Conservation (phyloP, 2,113 vertebrate species). For the Notarius lentiginosus region DNA sequence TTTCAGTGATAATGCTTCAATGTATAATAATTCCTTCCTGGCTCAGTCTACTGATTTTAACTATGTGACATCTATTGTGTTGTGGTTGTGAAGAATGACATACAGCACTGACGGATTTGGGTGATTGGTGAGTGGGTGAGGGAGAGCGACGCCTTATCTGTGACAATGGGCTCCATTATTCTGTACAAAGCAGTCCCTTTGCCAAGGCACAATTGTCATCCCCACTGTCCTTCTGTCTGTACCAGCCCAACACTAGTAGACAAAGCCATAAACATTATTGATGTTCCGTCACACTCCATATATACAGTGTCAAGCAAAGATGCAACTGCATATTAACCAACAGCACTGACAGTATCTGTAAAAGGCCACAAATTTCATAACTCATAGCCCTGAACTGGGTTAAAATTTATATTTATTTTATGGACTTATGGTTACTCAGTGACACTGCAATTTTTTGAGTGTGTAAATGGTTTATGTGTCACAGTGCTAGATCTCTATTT, state of each 20-base stretch:
- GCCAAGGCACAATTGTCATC: constrained; percentile 34
- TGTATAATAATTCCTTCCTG: constrained; percentile 7
- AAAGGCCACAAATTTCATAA: neutral
- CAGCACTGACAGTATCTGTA: neutral
- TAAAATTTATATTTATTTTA: neutral
- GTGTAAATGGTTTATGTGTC: neutral
- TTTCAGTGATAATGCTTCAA: neutral
- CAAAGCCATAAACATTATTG: constrained; percentile 42
- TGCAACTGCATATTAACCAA: constrained; percentile 40
- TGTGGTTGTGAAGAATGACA: constrained; percentile 38
- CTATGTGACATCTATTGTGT: constrained; percentile 39
- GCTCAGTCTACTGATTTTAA: neutral
- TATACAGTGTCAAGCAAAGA: constrained; percentile 15
- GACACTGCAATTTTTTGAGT: neutral
- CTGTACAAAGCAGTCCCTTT: constrained; percentile 36
- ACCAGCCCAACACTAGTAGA: constrained; percentile 35
- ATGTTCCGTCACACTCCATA: constrained; percentile 35
- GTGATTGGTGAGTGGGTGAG: constrained; percentile 38
- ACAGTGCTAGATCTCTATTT: neutral
- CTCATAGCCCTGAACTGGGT: neutral
- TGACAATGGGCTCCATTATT: constrained; percentile 51
- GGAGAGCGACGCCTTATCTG: neutral
- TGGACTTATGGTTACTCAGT: neutral
- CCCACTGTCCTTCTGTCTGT: constrained; percentile 36
- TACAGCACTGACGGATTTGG: constrained; percentile 29